Base-by-base conservation (phyloP, 2,113 vertebrate species). In the Helogale parvula region DNA sequence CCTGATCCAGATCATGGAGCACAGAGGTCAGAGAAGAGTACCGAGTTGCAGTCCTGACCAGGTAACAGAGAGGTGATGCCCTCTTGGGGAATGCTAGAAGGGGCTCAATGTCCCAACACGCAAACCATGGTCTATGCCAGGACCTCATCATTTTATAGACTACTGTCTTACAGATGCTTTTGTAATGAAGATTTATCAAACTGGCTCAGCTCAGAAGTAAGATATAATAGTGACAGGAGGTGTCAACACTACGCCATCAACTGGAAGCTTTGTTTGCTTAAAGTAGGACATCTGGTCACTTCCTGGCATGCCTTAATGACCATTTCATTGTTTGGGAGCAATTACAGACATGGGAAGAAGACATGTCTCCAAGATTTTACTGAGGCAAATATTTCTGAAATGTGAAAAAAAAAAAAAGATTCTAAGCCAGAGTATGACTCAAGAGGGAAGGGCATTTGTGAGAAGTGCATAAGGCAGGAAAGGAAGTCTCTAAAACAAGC, bases 381-480 rank as follows among this genome's bases (percentile, higher is more conserved):
- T 4, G 31, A 54, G 79, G 50, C 80, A 96, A 35, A 72, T 47
- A 38, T 52, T 87, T 93, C 31, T 76, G 71, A 89, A 87, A 50
- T 90, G 68, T 68, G 68, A 96, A 93, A 76, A 93, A 88, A 92
- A 91, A 50, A 93, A 90, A 92, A 85, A 33, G 1, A 35, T 76
- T 85, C 23, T 94, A 71, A 91, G 72, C 33, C 76, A 47, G 82
- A 85, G 8, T 85, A 77, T 96, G 82, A 96, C 57, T 96, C 93
- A 95, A 85, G 85, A 95, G 90, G 68, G 66, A 95, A 90, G 71
- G 83, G 31, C 63, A 87, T 85, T 94, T 80, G 65, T n/a, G 52
- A 95, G 84, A 88, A 88, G 63, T 65, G 15, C 23, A 52, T 52
- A 89, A 65, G 47, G 33, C 85, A 90, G 63, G 69, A 94, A 84